phyloP scores from a whole-genome alignment of 2,113 vertebrate species.

The Poecilia latipinna region DNA sequence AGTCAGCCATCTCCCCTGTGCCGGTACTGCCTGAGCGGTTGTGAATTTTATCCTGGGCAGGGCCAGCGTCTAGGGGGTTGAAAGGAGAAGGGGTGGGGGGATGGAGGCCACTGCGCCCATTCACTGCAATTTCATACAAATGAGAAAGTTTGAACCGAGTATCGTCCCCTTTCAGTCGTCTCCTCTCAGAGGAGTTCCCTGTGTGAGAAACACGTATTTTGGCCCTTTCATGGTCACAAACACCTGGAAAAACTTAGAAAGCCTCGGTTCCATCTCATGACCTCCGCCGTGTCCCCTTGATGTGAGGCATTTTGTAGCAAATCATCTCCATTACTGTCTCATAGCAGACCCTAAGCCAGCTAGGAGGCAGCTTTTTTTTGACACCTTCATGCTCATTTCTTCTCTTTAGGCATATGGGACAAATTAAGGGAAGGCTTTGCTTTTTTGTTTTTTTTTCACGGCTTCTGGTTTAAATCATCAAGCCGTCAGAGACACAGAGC shows the following conservation, averaged over 20 bases:
- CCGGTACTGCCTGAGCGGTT: conserved; percentile 63
- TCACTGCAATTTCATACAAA: conserved; percentile 75
- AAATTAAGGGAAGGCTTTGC: conserved; percentile 58
- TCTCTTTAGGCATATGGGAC: conserved; percentile 57
- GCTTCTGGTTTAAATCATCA: conserved; percentile 65
- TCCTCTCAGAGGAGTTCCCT: conserved; percentile 25
- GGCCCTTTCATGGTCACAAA: conserved; percentile 27
- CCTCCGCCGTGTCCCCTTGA: conserved; percentile 33
- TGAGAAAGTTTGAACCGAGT: conserved; percentile 30
- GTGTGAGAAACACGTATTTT: conserved; percentile 20
- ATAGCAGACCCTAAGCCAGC: conserved; percentile 26
- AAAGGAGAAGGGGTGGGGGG: conserved; percentile 61
- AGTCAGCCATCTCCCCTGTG: conserved; percentile 70
- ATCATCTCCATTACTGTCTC: conserved; percentile 50
- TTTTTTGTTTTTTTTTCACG: conserved; percentile 15
- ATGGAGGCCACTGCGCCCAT: conserved; percentile 72
- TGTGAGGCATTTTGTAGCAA: conserved; percentile 38
- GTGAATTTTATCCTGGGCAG: conserved; percentile 81
- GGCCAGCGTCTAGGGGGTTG: conserved; percentile 72
- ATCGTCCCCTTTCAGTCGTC: background rate
- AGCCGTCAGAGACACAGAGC: conserved; percentile 55
- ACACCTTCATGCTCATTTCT: conserved; percentile 60
- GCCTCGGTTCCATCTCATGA: conserved; percentile 24
- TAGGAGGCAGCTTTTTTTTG: conserved; percentile 28
- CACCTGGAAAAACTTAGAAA: conserved; percentile 55